Percentiles rank a stretch among this genome's conserved stretches.
These are phyloP conservation scores for Dioctria linearis DNA, from an alignment of 2,888 invertebrate species.

Conservation along the genomic window DNA sequence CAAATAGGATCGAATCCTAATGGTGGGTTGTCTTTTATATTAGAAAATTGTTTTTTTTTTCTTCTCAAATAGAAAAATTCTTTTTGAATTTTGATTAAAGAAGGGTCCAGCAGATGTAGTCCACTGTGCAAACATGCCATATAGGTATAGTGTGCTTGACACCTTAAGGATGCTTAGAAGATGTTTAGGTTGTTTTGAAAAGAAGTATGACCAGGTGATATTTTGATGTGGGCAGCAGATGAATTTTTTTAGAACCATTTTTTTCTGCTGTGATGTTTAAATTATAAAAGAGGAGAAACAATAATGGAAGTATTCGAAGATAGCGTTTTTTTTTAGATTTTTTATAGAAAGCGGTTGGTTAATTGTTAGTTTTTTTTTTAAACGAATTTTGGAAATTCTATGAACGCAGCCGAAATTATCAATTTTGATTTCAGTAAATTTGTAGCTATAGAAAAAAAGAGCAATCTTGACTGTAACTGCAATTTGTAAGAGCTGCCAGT, in stretches of 20 bases:
- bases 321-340: too few species aligned
- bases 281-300: too few species aligned
- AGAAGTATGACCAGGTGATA: constrained; percentile 31
- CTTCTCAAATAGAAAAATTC: not conserved
- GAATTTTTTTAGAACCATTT: not conserved
- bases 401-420: too few species aligned
- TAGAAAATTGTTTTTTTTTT: not conserved
- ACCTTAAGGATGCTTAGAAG: constrained; percentile 19
- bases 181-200: constrained; percentile 18
- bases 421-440: too few species aligned
- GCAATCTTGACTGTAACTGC: too few species aligned
- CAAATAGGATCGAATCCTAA: not conserved
- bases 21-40: not conserved
- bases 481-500: too few species aligned
- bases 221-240: constrained; percentile 1
- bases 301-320: too few species aligned
- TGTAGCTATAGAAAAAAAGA: too few species aligned
- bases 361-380: too few species aligned
- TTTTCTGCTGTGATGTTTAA: too few species aligned
- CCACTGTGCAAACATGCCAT: not conserved
- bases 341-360: too few species aligned
- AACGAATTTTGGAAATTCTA: too few species aligned
- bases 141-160: not conserved
- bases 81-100: constrained; percentile 29
- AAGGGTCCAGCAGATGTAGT: constrained; percentile 44